phyloP scores from a whole-genome alignment of 2,888 invertebrate genomes.

The Drosophila aldrichi region DNA sequence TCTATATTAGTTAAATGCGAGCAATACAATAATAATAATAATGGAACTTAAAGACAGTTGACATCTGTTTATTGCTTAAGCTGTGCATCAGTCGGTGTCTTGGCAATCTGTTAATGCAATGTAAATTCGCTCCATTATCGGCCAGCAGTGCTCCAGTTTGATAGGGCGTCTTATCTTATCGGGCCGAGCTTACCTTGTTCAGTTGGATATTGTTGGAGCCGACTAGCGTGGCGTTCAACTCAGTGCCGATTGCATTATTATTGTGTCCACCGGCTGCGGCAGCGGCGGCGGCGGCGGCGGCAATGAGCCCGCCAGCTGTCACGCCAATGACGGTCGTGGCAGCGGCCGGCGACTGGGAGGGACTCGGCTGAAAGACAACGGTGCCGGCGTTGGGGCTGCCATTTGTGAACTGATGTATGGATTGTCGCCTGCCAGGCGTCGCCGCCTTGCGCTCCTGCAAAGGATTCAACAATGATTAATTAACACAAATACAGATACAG shows the following conservation, averaged over 20 bases:
- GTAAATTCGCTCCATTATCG: constrained; percentile 22
- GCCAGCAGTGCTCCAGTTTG: constrained; percentile 46
- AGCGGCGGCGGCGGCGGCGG: constrained; percentile 67
- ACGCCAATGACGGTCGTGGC: constrained; percentile 85
- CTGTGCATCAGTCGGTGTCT: constrained; percentile 7
- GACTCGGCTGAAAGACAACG: constrained; percentile 85
- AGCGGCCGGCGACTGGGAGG: constrained; percentile 85
- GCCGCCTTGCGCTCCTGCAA: constrained; percentile 85
- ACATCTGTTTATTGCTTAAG: background rate
- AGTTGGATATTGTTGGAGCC: constrained; percentile 86
- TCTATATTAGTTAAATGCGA: background rate
- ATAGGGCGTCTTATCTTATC: constrained; percentile 51
- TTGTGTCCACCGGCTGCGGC: constrained; percentile 51
- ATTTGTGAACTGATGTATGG: constrained; percentile 85
- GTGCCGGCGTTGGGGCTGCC: constrained; percentile 86
- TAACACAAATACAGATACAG: background rate
- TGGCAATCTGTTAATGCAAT: constrained; percentile 1
- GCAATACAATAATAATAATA: background rate
- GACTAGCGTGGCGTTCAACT: constrained; percentile 85
- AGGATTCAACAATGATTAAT: constrained; percentile 15
- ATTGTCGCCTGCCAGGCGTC: constrained; percentile 86
- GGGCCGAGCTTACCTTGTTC: constrained; percentile 81
- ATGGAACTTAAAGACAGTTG: background rate
- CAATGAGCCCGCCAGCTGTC: constrained; percentile 81
- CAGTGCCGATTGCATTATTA: constrained; percentile 83